Evolutionary conservation across 2,888 invertebrate species (phyloP).

Genomic region (Drosophila neotestacea): DNA sequence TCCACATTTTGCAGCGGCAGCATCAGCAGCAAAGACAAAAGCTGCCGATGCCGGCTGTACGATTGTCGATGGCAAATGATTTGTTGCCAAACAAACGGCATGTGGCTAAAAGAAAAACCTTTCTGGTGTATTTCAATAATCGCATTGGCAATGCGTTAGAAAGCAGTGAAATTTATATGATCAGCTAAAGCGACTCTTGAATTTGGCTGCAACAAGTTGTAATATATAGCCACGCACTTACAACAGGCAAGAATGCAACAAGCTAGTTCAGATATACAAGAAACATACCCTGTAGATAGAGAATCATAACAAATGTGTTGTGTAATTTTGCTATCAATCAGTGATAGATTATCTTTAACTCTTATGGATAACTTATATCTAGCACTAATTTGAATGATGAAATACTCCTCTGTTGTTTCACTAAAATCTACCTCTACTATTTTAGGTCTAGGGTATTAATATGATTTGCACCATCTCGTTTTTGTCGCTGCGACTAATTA

Average conservation of each 20-base stretch:
- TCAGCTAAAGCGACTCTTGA: constrained; percentile 40
- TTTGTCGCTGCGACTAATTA: constrained; percentile 63
- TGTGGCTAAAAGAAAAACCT: constrained; percentile 61
- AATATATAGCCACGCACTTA: constrained; percentile 59
- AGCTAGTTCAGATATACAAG: not conserved
- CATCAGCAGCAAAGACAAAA: constrained; percentile 36
- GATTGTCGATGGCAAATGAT: constrained; percentile 58
- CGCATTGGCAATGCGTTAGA: constrained; percentile 67
- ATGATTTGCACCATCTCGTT: constrained; percentile 48
- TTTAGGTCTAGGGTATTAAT: constrained; percentile 26
- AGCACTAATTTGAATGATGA: not conserved
- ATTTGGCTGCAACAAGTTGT: constrained; percentile 62
- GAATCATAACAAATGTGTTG: too few species aligned
- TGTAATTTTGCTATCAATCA: not conserved
- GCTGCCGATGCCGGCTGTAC: constrained; percentile 39
- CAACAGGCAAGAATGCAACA: constrained; percentile 26
- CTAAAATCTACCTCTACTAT: not conserved
- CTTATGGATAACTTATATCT: not conserved
- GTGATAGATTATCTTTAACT: not conserved
- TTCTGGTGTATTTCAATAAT: constrained; percentile 77
- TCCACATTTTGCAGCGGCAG: constrained; percentile 61
- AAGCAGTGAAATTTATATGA: constrained; percentile 76
- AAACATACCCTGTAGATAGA: constrained; percentile 32
- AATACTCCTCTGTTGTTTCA: not conserved
- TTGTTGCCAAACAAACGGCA: constrained; percentile 57